These are phyloP conservation scores for Apodemus sylvaticus DNA, from an alignment of 2,113 vertebrate genomes.

Conservation along the genomic window DNA sequence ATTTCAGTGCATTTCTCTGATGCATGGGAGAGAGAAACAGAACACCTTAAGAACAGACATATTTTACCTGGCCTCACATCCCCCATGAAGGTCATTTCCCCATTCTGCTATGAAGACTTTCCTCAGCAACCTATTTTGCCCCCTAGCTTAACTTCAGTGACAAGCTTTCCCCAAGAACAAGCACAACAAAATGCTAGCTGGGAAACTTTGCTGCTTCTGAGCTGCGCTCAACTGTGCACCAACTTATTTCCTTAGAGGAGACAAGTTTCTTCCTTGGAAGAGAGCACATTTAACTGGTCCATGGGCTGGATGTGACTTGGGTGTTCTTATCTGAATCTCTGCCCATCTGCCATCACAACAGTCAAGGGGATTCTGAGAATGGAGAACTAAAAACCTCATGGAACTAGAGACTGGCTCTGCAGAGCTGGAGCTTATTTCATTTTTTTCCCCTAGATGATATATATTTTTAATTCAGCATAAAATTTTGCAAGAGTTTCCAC, in stretches of 20 bases:
- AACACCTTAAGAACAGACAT: neutral
- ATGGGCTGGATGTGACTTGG: neutral
- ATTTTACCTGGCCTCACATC: too few species aligned
- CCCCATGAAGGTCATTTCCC: neutral
- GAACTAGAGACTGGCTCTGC: slow-evolving; percentile 44
- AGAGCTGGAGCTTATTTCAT: neutral
- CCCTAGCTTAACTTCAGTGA: neutral
- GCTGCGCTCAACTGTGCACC: neutral
- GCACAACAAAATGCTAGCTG: neutral
- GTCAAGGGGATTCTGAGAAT: neutral
- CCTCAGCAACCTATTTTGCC: neutral
- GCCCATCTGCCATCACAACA: neutral
- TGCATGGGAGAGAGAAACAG: neutral
- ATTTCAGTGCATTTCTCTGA: neutral
- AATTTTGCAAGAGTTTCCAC: slow-evolving; percentile 68
- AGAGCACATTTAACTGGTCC: neutral
- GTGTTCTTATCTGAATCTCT: neutral
- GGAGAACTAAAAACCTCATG: slow-evolving; percentile 42
- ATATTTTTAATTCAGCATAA: slow-evolving; percentile 73
- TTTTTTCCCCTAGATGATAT: slow-evolving; percentile 68
- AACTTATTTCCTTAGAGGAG: neutral
- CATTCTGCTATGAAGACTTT: neutral
- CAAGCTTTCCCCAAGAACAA: neutral
- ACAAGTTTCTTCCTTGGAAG: neutral
- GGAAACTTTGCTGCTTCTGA: slow-evolving; percentile 44